Conservation (phyloP, 2,888 invertebrate species). For the Drosophila kuntzei region DNA sequence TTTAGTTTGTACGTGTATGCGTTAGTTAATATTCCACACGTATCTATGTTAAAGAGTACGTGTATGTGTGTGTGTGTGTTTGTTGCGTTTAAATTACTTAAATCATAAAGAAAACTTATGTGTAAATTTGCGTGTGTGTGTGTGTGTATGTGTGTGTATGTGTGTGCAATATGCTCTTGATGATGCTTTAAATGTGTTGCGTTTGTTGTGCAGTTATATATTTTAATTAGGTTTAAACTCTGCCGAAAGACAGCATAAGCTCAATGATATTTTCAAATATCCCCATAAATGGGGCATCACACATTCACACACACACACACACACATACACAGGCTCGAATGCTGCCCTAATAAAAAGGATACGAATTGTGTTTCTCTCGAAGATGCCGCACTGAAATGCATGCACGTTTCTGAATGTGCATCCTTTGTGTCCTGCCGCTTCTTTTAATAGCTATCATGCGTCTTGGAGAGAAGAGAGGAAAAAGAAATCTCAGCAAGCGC, state of each 20-base stretch:
- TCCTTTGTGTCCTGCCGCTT: slow-evolving; percentile 1
- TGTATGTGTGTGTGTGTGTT: slow-evolving; percentile 34
- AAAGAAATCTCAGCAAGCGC: slow-evolving; percentile 50
- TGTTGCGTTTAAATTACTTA: slow-evolving; percentile 78
- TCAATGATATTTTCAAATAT: slow-evolving; percentile 22
- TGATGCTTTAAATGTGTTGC: slow-evolving; percentile 58
- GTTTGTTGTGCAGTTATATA: slow-evolving; percentile 37
- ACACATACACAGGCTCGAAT: not conserved
- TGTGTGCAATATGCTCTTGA: slow-evolving; percentile 61
- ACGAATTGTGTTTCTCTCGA: slow-evolving; percentile 13
- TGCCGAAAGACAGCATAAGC: slow-evolving; percentile 2
- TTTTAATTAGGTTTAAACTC: slow-evolving; percentile 59
- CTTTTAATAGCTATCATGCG: slow-evolving; percentile 50
- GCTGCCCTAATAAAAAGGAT: slow-evolving; percentile 9
- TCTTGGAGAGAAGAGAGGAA: slow-evolving; percentile 19
- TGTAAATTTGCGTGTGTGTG: slow-evolving; percentile 6
- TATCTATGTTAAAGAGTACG: slow-evolving; percentile 47
- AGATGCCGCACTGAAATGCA: not conserved
- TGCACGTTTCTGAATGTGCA: slow-evolving; percentile 17
- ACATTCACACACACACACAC: not conserved
- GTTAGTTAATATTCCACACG: slow-evolving; percentile 79
- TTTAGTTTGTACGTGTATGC: slow-evolving; percentile 76
- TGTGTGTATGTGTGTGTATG: slow-evolving; percentile 10
- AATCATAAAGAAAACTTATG: slow-evolving; percentile 69
- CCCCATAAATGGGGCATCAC: not conserved